Conservation (phyloP, 2,797 vertebrate genomes). For the Botia kubotai region DNA sequence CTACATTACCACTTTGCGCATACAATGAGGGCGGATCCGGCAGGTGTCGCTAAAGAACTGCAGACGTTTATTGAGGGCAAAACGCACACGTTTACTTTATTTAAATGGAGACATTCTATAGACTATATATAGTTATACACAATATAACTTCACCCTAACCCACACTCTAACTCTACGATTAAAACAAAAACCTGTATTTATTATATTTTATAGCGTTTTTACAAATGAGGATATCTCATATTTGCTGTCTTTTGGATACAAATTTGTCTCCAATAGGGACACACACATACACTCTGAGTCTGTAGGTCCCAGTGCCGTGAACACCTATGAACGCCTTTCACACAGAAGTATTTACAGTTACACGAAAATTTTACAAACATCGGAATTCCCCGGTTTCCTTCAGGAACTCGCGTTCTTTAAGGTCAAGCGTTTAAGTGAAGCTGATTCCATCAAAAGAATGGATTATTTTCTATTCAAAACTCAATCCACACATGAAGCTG, state of each 20-base stretch:
- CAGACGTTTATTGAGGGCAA: conserved; percentile 61
- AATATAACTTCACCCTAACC: no score
- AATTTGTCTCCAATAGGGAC: no score
- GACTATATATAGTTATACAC: no score
- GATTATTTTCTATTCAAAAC: conserved; percentile 16
- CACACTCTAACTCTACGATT: no score
- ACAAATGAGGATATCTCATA: no score
- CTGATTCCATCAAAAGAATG: conserved; percentile 57
- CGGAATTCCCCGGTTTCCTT: conserved; percentile 78
- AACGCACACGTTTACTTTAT: conserved; percentile 55
- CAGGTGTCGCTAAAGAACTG: conserved; percentile 94
- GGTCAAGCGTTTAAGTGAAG: conserved; percentile 87
- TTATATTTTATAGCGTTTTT: no score
- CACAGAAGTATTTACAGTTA: conserved; percentile 71
- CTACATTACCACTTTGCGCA: neutral
- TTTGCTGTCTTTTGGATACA: no score
- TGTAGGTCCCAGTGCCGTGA: no score
- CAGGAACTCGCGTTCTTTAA: conserved; percentile 76
- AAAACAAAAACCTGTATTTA: no score
- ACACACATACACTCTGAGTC: conserved; percentile 59
- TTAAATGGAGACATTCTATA: no score
- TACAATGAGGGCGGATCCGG: conserved; percentile 69
- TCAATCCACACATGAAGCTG: no score
- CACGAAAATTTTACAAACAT: conserved; percentile 78
- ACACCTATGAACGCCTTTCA: conserved; percentile 35